These are phyloP conservation scores for Trichomalopsis sarcophagae DNA, from an alignment of 1,140 invertebrate species.

Conservation along the genomic window DNA sequence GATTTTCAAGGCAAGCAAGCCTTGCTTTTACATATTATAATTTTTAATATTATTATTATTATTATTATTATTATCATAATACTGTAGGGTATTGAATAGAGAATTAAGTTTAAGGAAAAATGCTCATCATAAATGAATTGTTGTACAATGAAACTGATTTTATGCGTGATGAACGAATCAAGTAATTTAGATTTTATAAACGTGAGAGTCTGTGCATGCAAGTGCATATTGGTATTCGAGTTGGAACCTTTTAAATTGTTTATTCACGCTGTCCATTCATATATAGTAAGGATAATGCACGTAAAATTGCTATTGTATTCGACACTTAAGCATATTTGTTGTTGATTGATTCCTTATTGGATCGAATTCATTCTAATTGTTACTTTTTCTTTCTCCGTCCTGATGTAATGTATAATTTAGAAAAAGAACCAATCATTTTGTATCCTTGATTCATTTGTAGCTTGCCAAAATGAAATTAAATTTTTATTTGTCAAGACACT, in stretches of 20 bases:
- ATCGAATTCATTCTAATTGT: slow-evolving; percentile 43
- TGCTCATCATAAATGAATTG: slow-evolving; percentile 49
- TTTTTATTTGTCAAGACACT: slow-evolving; percentile 52
- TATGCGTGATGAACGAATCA: slow-evolving; percentile 52
- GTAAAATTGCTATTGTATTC: slow-evolving; percentile 47
- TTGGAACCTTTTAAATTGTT: slow-evolving; percentile 38
- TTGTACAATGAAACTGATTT: slow-evolving; percentile 54
- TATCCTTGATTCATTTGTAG: slow-evolving; percentile 51
- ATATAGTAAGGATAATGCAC: slow-evolving; percentile 40
- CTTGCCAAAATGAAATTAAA: slow-evolving; percentile 54
- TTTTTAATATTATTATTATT: slow-evolving; percentile 41
- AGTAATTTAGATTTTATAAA: slow-evolving; percentile 55
- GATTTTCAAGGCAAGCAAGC: slow-evolving; percentile 44
- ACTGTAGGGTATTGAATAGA: slow-evolving; percentile 47
- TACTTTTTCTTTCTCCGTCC: slow-evolving; percentile 42
- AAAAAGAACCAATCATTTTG: slow-evolving; percentile 42
- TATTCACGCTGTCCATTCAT: slow-evolving; percentile 12
- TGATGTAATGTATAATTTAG: slow-evolving; percentile 43
- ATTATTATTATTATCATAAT: slow-evolving; percentile 49
- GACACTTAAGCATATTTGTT: slow-evolving; percentile 43
- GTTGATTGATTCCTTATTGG: slow-evolving; percentile 43
- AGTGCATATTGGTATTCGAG: slow-evolving; percentile 38
- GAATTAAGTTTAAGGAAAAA: slow-evolving; percentile 46
- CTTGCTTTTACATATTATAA: slow-evolving; percentile 51
- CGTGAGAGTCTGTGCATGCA: slow-evolving; percentile 35